These are phyloP conservation scores for Setipinna tenuifilis DNA, from an alignment of 2,797 vertebrate species.

Conservation along the genomic window DNA sequence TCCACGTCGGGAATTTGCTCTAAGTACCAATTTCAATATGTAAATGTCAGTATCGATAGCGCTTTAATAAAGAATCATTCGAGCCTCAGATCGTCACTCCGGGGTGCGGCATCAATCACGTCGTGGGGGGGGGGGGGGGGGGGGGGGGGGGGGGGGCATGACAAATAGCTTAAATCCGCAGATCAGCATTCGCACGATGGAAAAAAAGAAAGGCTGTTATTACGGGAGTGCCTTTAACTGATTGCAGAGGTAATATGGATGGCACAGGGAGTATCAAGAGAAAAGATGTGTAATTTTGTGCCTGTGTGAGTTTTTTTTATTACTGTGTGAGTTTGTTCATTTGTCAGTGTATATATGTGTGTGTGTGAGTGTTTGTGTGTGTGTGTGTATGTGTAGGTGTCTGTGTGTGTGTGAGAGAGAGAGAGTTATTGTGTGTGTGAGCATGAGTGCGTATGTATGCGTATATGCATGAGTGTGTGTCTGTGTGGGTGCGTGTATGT, in stretches of 20 bases:
- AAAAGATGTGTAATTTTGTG: neutral
- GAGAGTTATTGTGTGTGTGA: neutral
- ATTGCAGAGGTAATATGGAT: constrained; percentile 1
- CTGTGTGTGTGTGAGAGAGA: neutral
- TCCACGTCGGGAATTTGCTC: constrained; percentile 64
- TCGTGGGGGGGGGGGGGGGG: constrained; percentile 57
- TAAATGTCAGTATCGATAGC: constrained; percentile 71
- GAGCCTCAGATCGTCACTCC: constrained; percentile 62
- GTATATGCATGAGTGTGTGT: neutral
- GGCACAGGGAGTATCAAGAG: neutral
- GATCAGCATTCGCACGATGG: constrained; percentile 60
- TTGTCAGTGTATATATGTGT: neutral
- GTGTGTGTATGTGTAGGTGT: neutral
- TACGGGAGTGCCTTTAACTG: constrained; percentile 18
- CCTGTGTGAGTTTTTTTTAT: neutral
- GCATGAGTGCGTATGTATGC: neutral
- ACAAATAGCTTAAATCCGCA: constrained; percentile 67
- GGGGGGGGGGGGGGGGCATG: constrained; percentile 59
- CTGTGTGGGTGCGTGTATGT: neutral
- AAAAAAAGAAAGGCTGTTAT: constrained; percentile 48
- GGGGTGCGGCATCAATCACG: constrained; percentile 69
- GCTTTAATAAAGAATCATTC: constrained; percentile 70
- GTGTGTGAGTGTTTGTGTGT: constrained; percentile 14
- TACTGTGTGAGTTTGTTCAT: neutral
- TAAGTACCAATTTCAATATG: constrained; percentile 72